phyloP scores from a whole-genome alignment of 2,888 invertebrate genomes.

The Adineta ricciae region DNA sequence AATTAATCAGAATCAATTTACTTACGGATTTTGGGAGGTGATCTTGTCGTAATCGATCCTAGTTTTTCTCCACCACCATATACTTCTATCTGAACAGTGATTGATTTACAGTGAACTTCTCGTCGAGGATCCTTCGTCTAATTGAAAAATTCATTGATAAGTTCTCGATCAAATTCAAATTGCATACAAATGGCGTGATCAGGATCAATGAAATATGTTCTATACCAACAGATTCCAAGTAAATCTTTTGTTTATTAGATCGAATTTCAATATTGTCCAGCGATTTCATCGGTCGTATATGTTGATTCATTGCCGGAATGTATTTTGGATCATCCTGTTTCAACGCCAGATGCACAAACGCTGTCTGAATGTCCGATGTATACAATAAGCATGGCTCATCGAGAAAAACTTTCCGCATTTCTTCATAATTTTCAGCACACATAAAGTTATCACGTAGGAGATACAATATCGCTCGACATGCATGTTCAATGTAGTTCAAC shows the following conservation, averaged over 20 bases:
- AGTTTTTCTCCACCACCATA: constrained; percentile 20
- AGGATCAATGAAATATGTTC: constrained; percentile 41
- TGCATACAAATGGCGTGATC: constrained; percentile 39
- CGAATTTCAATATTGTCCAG: not conserved
- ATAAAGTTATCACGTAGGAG: constrained; percentile 48
- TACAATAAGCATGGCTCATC: constrained; percentile 48
- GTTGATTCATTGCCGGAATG: constrained; percentile 46
- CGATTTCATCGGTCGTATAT: constrained; percentile 20
- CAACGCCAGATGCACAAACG: constrained; percentile 47
- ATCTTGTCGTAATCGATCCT: not conserved
- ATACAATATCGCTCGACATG: constrained; percentile 46
- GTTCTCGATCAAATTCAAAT: constrained; percentile 35
- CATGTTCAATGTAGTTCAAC: constrained; percentile 43
- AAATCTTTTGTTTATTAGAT: not conserved
- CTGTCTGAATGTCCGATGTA: constrained; percentile 49
- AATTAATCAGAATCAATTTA: not conserved
- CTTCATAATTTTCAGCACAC: constrained; percentile 44
- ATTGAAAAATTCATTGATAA: not conserved
- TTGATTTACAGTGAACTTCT: constrained; percentile 23
- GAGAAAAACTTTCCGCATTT: constrained; percentile 46
- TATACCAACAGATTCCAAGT: constrained; percentile 40
- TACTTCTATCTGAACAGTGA: constrained; percentile 15
- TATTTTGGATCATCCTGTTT: constrained; percentile 41
- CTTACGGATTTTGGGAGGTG: not conserved
- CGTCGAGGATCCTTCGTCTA: not conserved